A percentile compares a stretch with the other conserved stretches of the same genome.
Conservation (phyloP, 2,888 invertebrate genomes). For the Volucella inanis region DNA sequence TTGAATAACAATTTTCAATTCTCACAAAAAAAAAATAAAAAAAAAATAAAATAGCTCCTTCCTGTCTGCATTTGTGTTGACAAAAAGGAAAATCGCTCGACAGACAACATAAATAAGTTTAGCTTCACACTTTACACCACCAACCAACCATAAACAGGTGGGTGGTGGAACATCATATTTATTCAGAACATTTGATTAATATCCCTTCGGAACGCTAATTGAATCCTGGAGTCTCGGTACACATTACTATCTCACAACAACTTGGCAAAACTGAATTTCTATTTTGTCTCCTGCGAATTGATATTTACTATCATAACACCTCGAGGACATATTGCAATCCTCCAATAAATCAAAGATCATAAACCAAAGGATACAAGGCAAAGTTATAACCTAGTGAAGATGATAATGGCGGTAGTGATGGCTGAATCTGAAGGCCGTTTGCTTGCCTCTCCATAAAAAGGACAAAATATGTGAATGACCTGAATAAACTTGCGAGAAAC, state of each 20-base stretch:
- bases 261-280: slow-evolving; percentile 1
- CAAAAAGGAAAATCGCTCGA: background rate
- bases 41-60: no score
- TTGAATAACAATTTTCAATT: background rate
- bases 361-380: slow-evolving; percentile 32
- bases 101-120: background rate
- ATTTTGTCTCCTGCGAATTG: slow-evolving; percentile 31
- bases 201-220: slow-evolving; percentile 34
- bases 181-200: slow-evolving; percentile 23
- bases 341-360: slow-evolving; percentile 24
- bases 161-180: background rate
- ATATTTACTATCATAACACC: slow-evolving; percentile 54
- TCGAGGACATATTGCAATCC: slow-evolving; percentile 44
- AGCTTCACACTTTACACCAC: no score
- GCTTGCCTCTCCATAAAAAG: slow-evolving; percentile 2
- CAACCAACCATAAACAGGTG: no score
- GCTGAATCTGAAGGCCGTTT: background rate
- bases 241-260: slow-evolving; percentile 7
- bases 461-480: slow-evolving; percentile 64
- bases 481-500: slow-evolving; percentile 40
- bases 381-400: slow-evolving; percentile 2
- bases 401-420: background rate
- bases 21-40: background rate
- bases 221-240: slow-evolving; percentile 11
- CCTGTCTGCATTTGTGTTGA: no score